phyloP scores from a whole-genome alignment of 2,888 invertebrate species.

The Auanema sp. region DNA sequence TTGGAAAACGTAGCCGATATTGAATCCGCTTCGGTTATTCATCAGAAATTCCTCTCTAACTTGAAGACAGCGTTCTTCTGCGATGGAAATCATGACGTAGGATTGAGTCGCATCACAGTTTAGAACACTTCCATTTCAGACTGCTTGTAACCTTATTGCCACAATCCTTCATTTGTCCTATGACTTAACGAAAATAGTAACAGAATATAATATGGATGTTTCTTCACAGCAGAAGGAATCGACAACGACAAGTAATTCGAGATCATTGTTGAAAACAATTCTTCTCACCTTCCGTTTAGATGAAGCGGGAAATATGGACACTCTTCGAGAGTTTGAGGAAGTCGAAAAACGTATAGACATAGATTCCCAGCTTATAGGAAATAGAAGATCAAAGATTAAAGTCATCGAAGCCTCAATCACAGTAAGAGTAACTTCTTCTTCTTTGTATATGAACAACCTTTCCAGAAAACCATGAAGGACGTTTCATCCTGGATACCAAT shows the following conservation, averaged over 20 bases:
- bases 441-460: too few species aligned
- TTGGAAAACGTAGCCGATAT: constrained; percentile 8
- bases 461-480: too few species aligned
- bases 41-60: constrained; percentile 8
- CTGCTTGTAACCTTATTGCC: background rate
- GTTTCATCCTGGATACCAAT: too few species aligned
- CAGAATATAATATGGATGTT: background rate
- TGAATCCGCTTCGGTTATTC: constrained; percentile 11
- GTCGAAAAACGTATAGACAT: background rate
- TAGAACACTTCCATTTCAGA: background rate
- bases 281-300: background rate
- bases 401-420: background rate
- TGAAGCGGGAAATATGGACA: background rate
- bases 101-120: background rate
- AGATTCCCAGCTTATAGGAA: background rate
- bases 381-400: background rate
- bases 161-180: background rate
- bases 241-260: background rate
- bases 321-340: background rate
- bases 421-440: background rate
- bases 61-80: constrained; percentile 10
- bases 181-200: background rate
- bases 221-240: background rate
- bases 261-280: background rate
- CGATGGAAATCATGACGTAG: constrained; percentile 10